Percentiles rank a stretch among this genome's conserved stretches.
These are phyloP conservation scores for Campoplex nolae DNA, from an alignment of 2,888 invertebrate species.

Conservation along the genomic window DNA sequence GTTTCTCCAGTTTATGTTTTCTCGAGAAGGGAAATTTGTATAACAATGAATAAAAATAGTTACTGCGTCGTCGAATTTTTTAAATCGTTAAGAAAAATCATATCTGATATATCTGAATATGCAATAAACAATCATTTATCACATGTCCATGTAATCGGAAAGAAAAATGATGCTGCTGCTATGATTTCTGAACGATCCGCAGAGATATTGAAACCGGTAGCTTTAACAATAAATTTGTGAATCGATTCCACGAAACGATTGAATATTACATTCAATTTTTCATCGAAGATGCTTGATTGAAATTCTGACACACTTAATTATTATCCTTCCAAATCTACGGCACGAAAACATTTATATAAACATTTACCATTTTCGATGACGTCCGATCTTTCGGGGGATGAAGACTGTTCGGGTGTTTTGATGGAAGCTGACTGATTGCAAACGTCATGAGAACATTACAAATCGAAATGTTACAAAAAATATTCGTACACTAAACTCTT, in stretches of 20 bases:
- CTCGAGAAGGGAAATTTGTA: not conserved
- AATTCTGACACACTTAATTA: not conserved
- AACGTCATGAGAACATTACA: not conserved
- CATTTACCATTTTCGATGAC: slow-evolving; percentile 42
- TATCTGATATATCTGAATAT: not conserved
- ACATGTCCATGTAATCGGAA: not conserved
- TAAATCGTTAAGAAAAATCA: not conserved
- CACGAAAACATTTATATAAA: slow-evolving; percentile 12
- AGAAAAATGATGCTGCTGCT: not conserved
- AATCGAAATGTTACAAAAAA: not conserved
- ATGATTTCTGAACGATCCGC: not conserved
- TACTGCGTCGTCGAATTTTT: not conserved
- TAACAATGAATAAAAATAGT: not conserved
- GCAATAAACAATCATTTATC: not conserved
- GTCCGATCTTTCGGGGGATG: slow-evolving; percentile 23
- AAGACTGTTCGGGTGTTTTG: slow-evolving; percentile 39
- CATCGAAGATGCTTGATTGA: not conserved
- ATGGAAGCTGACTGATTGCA: slow-evolving; percentile 33
- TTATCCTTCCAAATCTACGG: not conserved
- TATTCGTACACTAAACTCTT: not conserved
- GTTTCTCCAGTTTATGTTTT: not conserved
- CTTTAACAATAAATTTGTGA: not conserved
- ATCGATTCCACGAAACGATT: not conserved
- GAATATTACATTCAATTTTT: not conserved
- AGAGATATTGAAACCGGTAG: no score